Evolutionary conservation across 2,888 invertebrate genomes (phyloP), one percentile per base, ranked within the genome.

Genomic region (Panzeria rudis): DNA sequence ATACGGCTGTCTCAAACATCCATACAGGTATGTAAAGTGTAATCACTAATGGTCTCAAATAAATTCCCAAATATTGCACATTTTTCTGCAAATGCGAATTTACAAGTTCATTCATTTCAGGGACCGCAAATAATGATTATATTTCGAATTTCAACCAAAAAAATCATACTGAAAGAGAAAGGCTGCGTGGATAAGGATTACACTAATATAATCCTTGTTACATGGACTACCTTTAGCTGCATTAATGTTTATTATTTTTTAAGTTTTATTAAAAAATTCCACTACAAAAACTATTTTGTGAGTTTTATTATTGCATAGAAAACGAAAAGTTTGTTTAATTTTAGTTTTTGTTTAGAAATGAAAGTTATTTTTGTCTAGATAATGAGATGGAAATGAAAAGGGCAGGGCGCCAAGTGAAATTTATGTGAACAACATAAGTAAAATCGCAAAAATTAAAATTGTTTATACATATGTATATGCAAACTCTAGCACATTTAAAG

Each of bases 1-100:
- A 17, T 97, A 97, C 90, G 97, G 97, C 23, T 97, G 97, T 91
- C 94, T 97, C 85, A 97, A 97, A 92, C 95, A 97, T 92, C 97
- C 97, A 0, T 97, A 97, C 91, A 95, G 97, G 97, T 96, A 89
- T 7, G 47, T 29, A 23, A 11, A 92, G 86, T 32, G 32, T n/a
- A 20, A 29, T 29, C 3, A 29, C 20, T 32, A 3, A 17, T 5
- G 11, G 32, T 17, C 0, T 59, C 29, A 9, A n/a, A 17, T 20
- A 20, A 3, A 20, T 23, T 20, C 23, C 7, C 52, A 23, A 20
- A 13, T 52, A 5, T 52, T 23, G 9, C 13, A 23, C 11, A 52
- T 13, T 52, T 23, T 47, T 8, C 47, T 2, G 13, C 7, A 32
- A 56, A 56, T 29, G 52, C 25, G 52, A 52, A 20, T 52, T 9